Percentiles rank a stretch among this genome's conserved stretches.
Evolutionary conservation across 2,113 vertebrate genomes (phyloP).

Genomic region (Dipodomys spectabilis): DNA sequence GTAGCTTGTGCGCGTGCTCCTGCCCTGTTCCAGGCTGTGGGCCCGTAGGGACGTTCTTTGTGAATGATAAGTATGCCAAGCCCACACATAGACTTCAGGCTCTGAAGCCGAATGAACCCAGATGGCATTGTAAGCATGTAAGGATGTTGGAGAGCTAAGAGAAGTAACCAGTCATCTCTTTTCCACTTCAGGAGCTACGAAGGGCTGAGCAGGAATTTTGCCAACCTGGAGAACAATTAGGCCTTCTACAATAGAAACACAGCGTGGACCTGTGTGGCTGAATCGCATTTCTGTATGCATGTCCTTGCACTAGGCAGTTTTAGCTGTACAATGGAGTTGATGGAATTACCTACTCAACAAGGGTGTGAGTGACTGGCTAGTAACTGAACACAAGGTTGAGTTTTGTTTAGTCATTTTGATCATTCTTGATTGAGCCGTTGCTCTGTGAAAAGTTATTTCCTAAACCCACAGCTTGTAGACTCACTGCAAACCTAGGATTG

Average conservation of each 20-base stretch:
- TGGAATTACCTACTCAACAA: neutral
- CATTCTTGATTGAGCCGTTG: neutral
- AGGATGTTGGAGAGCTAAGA: neutral
- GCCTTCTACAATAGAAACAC: neutral
- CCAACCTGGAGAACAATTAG: neutral
- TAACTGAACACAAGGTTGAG: neutral
- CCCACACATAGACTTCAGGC: neutral
- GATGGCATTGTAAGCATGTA: neutral
- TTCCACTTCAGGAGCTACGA: neutral
- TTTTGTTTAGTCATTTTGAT: neutral
- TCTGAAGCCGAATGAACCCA: neutral
- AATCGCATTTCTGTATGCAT: neutral
- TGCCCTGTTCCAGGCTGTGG: neutral
- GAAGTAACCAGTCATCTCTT: neutral
- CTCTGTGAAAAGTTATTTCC: neutral
- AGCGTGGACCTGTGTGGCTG: neutral
- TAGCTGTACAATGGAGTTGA: neutral
- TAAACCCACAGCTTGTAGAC: neutral
- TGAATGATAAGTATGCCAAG: rapidly evolving
- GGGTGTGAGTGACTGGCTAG: neutral
- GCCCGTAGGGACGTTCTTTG: neutral
- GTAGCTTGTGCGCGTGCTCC: neutral
- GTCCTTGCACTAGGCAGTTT: neutral
- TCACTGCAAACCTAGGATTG: neutral
- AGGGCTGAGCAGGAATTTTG: neutral